These are phyloP conservation scores for Rotaria macrura DNA, from an alignment of 2,888 invertebrate genomes.

Conservation along the genomic window DNA sequence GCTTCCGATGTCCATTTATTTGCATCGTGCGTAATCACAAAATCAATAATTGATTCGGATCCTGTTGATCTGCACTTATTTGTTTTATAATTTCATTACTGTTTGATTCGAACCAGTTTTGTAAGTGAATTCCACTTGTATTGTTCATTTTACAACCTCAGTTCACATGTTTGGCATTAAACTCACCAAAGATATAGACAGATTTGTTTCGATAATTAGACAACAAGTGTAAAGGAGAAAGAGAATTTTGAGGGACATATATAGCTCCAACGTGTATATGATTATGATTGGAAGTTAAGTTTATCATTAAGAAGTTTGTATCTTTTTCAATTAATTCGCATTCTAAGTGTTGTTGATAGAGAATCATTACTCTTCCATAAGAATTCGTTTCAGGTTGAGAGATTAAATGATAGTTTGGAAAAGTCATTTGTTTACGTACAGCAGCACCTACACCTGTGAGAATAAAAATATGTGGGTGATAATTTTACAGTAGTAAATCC, in stretches of 20 bases:
- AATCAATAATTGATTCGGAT: background rate
- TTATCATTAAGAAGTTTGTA: background rate
- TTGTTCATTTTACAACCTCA: background rate
- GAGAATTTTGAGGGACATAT: too few species aligned
- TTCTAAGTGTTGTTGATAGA: background rate
- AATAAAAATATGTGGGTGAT: background rate
- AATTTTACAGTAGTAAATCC: background rate
- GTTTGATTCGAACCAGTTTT: background rate
- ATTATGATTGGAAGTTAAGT: too few species aligned
- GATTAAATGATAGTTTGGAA: background rate
- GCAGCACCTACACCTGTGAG: background rate
- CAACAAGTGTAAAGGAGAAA: too few species aligned
- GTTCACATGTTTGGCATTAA: background rate
- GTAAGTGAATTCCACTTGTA: background rate
- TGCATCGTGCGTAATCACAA: background rate
- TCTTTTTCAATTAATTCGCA: background rate
- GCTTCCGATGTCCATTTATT: background rate
- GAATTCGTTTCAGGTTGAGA: background rate
- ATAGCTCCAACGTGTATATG: too few species aligned
- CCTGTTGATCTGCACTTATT: too few species aligned
- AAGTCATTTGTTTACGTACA: background rate
- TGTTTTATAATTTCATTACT: background rate
- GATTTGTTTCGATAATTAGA: too few species aligned
- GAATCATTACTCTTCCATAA: background rate
- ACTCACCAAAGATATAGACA: too few species aligned